A percentile compares a stretch with the other conserved stretches of the same genome.
Conservation (phyloP, 2,888 invertebrate genomes). For the Nomada lathburiana region DNA sequence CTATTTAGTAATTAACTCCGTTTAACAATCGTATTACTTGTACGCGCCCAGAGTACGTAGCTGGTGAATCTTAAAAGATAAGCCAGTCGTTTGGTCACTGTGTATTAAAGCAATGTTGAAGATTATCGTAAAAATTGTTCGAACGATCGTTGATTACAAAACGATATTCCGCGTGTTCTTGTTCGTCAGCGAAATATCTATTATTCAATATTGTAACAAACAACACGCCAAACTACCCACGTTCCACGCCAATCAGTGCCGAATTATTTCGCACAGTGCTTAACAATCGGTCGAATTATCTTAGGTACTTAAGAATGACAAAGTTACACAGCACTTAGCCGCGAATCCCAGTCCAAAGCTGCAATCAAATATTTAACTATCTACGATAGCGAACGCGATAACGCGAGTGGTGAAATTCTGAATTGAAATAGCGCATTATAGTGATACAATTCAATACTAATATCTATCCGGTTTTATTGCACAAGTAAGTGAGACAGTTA, state of each 20-base stretch:
- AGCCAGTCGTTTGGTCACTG: background rate
- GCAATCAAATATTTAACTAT: slow-evolving; percentile 38
- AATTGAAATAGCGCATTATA: background rate
- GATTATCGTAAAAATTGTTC: background rate
- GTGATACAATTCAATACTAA: background rate
- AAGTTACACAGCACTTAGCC: background rate
- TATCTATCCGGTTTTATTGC: too few relatives aligned
- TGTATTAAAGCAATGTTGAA: background rate
- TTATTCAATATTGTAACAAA: background rate
- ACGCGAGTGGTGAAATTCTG: background rate
- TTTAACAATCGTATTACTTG: slow-evolving; percentile 36
- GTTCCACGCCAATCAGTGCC: slow-evolving; percentile 5
- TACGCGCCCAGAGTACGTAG: background rate
- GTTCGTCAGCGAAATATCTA: background rate
- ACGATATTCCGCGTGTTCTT: too few relatives aligned
- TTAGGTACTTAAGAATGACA: background rate
- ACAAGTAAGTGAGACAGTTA: too few relatives aligned
- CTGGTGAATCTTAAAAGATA: background rate
- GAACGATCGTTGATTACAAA: background rate
- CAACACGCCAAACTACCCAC: background rate
- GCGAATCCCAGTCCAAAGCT: background rate
- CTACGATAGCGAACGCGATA: slow-evolving; percentile 19
- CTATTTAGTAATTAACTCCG: slow-evolving; percentile 39
- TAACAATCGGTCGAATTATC: slow-evolving; percentile 4
- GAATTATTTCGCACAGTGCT: background rate